These are phyloP conservation scores for Brenthis ino DNA, from an alignment of 2,888 invertebrate species.

Conservation along the genomic window DNA sequence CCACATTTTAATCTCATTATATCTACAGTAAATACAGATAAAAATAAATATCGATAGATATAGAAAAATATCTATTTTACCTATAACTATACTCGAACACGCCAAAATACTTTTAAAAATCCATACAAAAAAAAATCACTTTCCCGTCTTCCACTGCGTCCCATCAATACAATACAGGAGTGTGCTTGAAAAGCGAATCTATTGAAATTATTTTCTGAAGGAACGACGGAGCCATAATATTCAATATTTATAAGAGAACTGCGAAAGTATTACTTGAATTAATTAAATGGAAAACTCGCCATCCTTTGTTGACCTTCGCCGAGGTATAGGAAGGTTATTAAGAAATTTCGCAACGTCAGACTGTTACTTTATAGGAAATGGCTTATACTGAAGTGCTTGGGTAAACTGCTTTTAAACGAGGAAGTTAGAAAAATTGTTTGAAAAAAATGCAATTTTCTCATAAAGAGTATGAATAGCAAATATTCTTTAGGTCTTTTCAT, in stretches of 20 bases:
- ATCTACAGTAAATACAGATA: too few species aligned
- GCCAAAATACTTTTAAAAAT: not conserved
- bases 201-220: conserved; percentile 41
- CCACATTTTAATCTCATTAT: too few species aligned
- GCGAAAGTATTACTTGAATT: conserved; percentile 49
- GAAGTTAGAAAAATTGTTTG: conserved; percentile 28
- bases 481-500: conserved; percentile 5
- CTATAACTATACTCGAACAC: not conserved
- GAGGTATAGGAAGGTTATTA: conserved; percentile 39
- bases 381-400: conserved; percentile 28
- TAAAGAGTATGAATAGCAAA: not conserved
- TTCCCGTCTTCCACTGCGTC: not conserved
- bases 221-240: conserved; percentile 33
- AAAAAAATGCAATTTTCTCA: conserved; percentile 10
- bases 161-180: conserved; percentile 12
- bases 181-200: conserved; percentile 15
- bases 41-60: too few species aligned
- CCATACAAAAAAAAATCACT: conserved; percentile 7
- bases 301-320: conserved; percentile 45
- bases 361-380: conserved; percentile 32
- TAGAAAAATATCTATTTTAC: too few species aligned
- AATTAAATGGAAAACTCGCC: conserved; percentile 50
- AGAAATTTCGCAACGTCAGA: conserved; percentile 35
- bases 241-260: conserved; percentile 53
- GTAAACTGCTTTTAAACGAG: conserved; percentile 33